These are phyloP conservation scores for Drosophila paracracens DNA, from an alignment of 2,888 invertebrate species.

Conservation along the genomic window DNA sequence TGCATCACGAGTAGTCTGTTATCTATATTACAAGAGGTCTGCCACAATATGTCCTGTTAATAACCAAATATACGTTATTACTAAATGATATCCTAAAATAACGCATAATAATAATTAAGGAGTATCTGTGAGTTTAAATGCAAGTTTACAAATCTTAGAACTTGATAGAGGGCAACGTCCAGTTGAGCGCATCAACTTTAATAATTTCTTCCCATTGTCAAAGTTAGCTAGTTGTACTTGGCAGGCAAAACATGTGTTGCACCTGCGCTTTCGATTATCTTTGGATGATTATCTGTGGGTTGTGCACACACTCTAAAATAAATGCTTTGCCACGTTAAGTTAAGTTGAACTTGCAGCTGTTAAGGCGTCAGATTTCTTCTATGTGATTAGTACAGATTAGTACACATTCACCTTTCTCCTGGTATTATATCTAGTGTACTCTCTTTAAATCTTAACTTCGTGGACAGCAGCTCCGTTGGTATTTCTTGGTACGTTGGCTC, in stretches of 20 bases:
- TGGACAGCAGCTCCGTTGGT: slow-evolving; percentile 21
- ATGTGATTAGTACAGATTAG: neutral
- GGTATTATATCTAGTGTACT: slow-evolving; percentile 3
- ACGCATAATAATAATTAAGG: neutral
- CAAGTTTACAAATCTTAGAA: neutral
- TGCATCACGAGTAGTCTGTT: no score
- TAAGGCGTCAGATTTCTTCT: neutral
- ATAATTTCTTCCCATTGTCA: neutral
- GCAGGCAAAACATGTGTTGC: neutral
- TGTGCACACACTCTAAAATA: no score
- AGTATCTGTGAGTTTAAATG: neutral
- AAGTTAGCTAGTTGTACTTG: neutral
- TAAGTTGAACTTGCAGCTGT: neutral
- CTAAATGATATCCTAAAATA: neutral
- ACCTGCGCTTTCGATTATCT: no score
- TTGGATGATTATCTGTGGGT: no score
- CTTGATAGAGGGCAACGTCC: neutral
- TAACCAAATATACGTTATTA: neutral
- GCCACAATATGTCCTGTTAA: no score
- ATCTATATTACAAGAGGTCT: no score
- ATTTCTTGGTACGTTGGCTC: slow-evolving; percentile 33
- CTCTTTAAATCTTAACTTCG: neutral
- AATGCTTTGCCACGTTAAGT: neutral
- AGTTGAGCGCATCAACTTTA: neutral
- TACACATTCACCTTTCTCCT: slow-evolving; percentile 11